Evolutionary conservation across 2,797 vertebrate species (phyloP).

Genomic region (Furcifer pardalis): DNA sequence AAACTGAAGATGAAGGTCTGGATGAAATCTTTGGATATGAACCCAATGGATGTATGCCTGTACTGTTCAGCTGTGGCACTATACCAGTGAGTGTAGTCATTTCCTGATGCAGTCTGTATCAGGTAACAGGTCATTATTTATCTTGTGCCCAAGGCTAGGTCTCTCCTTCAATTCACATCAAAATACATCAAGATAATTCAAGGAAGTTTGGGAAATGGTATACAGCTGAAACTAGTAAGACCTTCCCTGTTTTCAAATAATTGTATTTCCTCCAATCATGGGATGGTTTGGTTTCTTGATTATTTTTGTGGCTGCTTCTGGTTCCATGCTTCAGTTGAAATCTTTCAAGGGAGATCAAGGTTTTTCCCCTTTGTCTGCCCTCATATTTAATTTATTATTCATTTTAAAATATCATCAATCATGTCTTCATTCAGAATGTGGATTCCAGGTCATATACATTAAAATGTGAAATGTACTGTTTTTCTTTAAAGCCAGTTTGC

Average conservation of each 20-base stretch:
- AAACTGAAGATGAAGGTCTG: slow-evolving; percentile 41
- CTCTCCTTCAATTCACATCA: slow-evolving; percentile 33
- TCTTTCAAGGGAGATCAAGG: neutral
- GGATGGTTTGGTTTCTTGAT: neutral
- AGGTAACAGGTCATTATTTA: slow-evolving; percentile 43
- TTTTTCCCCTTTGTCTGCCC: neutral
- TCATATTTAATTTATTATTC: neutral
- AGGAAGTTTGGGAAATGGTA: slow-evolving; percentile 25
- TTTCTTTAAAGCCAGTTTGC: neutral
- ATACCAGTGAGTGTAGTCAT: slow-evolving; percentile 24
- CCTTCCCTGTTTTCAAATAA: slow-evolving; percentile 26
- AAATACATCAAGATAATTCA: slow-evolving; percentile 38
- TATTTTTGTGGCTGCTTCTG: neutral
- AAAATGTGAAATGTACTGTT: neutral
- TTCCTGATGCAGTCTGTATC: slow-evolving; percentile 28
- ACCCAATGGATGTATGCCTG: neutral
- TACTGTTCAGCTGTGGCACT: slow-evolving; percentile 6
- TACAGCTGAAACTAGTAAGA: slow-evolving; percentile 27
- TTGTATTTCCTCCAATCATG: neutral
- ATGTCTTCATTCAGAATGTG: neutral
- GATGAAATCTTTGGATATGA: slow-evolving; percentile 47
- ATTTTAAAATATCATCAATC: neutral
- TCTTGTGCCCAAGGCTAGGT: slow-evolving; percentile 36
- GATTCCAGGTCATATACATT: neutral
- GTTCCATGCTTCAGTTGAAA: neutral